These are phyloP conservation scores for Caenorhabditis latens DNA, from an alignment of 1,140 invertebrate genomes.

Conservation along the genomic window DNA sequence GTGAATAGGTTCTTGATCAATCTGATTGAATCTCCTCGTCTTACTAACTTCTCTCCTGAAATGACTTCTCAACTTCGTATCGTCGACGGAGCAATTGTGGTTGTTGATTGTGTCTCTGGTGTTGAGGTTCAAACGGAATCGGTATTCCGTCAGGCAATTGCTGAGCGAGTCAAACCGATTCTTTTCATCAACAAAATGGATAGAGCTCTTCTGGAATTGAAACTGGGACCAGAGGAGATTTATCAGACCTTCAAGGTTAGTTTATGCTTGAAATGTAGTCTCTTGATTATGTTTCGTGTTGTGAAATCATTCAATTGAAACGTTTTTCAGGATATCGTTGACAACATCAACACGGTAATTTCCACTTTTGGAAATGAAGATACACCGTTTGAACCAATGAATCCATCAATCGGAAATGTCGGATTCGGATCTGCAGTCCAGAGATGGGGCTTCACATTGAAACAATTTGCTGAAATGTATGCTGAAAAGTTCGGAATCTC, in stretches of 20 bases:
- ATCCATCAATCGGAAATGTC: conserved; percentile 96
- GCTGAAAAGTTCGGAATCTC: conserved; percentile 98
- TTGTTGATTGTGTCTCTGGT: conserved; percentile 99
- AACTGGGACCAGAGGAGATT: conserved; percentile 93
- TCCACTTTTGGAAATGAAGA: conserved; percentile 97
- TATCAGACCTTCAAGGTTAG: conserved; percentile 90
- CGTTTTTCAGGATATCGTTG: conserved; percentile 90
- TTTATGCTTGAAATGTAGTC: not conserved
- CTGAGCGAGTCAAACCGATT: conserved; percentile 98
- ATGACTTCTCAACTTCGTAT: conserved; percentile 98
- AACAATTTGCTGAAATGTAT: conserved; percentile 99
- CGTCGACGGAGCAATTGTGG: conserved; percentile 97
- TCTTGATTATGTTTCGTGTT: too few relatives aligned
- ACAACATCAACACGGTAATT: conserved; percentile 99
- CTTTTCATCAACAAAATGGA: conserved; percentile 99
- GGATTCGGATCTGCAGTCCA: conserved; percentile 98
- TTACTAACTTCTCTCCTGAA: conserved; percentile 99
- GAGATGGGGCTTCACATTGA: conserved; percentile 99
- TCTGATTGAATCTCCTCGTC: conserved; percentile 97
- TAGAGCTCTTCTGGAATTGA: conserved; percentile 91
- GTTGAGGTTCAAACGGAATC: conserved; percentile 99
- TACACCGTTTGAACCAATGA: conserved; percentile 98
- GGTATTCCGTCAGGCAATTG: conserved; percentile 97
- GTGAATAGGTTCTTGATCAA: conserved; percentile 98
- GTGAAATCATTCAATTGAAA: too few relatives aligned